phyloP scores from a whole-genome alignment of 2,888 invertebrate species.

The Drosophila maculinotata region DNA sequence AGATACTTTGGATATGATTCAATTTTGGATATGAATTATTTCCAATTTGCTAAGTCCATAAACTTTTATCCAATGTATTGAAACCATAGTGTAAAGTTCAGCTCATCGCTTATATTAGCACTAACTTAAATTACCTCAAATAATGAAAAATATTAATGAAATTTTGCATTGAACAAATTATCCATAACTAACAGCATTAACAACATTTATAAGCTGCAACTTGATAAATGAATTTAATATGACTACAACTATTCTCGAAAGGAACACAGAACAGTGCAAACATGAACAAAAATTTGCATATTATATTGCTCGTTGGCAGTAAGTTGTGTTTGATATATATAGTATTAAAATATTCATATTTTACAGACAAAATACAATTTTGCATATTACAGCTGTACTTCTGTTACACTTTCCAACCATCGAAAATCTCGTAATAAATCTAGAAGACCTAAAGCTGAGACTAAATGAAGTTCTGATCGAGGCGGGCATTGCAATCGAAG shows the following conservation, averaged over 20 bases:
- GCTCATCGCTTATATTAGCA: too few species aligned
- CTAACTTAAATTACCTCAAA: too few species aligned
- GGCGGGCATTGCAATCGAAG: neutral
- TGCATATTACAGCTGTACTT: constrained; percentile 2
- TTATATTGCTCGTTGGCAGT: constrained; percentile 1
- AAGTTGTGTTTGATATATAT: neutral
- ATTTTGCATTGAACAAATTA: neutral
- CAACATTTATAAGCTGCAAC: neutral
- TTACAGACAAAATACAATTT: neutral
- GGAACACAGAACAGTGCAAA: neutral
- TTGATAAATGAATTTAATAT: too few species aligned
- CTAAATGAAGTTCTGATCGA: neutral
- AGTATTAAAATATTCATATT: neutral
- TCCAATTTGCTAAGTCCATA: too few species aligned
- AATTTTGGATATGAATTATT: too few species aligned
- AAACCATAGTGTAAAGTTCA: too few species aligned
- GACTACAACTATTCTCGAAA: too few species aligned
- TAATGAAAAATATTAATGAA: neutral
- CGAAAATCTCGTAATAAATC: neutral
- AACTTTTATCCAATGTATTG: too few species aligned
- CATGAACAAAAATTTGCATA: constrained; percentile 3
- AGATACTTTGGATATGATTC: too few species aligned
- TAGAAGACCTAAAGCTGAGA: rapidly evolving
- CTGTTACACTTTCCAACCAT: neutral
- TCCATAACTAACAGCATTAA: neutral